Percentiles rank a stretch among this genome's conserved stretches.
These are phyloP conservation scores for Diceros bicornis DNA, from an alignment of 2,797 vertebrate species.

Conservation along the genomic window DNA sequence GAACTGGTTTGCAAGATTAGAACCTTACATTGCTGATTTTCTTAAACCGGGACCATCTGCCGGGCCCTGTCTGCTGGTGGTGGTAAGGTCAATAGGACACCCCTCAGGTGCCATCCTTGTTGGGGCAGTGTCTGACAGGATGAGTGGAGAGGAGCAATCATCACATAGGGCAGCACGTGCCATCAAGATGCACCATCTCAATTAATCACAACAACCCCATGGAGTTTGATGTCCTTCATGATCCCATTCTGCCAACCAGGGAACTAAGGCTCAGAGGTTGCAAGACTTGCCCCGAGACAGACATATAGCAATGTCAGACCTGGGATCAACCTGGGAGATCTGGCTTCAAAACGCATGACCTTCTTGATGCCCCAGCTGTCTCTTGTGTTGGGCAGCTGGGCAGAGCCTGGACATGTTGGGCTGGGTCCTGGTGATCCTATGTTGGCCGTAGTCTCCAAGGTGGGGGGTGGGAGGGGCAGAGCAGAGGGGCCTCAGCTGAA, in stretches of 20 bases:
- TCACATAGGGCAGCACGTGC: accelerated
- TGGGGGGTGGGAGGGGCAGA: not conserved
- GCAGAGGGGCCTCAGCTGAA: not conserved
- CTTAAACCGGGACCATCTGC: not conserved
- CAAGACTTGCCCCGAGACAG: not conserved
- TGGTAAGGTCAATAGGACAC: not conserved
- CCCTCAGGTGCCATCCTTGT: not conserved
- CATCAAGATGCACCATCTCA: not conserved
- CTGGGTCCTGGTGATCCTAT: not conserved
- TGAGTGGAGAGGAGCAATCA: not conserved
- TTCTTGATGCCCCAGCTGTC: not conserved
- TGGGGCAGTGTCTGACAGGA: not conserved
- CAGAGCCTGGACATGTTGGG: not conserved
- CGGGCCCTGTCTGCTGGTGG: not conserved
- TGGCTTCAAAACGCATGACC: not conserved
- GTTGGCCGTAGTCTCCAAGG: not conserved
- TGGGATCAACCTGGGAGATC: not conserved
- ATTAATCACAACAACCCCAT: not conserved
- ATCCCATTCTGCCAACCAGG: not conserved
- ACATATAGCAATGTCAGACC: not conserved
- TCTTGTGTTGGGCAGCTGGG: not conserved
- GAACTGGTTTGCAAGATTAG: not conserved
- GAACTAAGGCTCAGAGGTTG: not conserved
- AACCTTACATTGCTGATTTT: not conserved
- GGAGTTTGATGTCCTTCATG: not conserved